Conservation (phyloP, 2,113 vertebrate genomes). For the Strigops habroptila region DNA sequence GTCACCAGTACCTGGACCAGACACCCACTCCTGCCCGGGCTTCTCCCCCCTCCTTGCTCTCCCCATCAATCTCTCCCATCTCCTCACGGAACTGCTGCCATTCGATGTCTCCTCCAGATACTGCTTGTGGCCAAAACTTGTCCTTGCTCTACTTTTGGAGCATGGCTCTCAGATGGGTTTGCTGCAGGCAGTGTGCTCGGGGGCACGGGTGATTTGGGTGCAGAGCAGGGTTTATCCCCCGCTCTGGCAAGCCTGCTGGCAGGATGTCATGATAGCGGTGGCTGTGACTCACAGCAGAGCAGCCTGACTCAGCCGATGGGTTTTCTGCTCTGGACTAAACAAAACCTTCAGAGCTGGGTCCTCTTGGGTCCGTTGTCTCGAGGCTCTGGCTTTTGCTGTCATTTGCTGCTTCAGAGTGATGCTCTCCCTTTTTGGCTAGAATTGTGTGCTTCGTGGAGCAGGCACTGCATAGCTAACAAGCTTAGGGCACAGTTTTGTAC, state of each 20-base stretch:
- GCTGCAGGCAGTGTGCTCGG: fast-evolving
- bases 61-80: neutral
- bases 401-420: neutral
- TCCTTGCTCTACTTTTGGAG: neutral
- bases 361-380: fast-evolving
- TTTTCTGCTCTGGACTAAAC: neutral
- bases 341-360: neutral
- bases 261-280: neutral
- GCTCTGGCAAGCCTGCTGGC: neutral
- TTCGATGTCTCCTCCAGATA: neutral
- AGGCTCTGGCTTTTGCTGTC: neutral
- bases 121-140: neutral
- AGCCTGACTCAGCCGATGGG: neutral
- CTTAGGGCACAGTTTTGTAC: neutral
- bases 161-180: fast-evolving
- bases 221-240: neutral
- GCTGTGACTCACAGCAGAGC: neutral
- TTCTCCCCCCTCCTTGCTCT: neutral
- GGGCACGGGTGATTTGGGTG: fast-evolving
- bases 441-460: fast-evolving
- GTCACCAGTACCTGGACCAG: slow-evolving; percentile 3
- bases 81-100: neutral
- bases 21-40: neutral
- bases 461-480: neutral
- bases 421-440: neutral